phyloP scores from a whole-genome alignment of 2,797 vertebrate species.

The Mormyrus proboscirostris region DNA sequence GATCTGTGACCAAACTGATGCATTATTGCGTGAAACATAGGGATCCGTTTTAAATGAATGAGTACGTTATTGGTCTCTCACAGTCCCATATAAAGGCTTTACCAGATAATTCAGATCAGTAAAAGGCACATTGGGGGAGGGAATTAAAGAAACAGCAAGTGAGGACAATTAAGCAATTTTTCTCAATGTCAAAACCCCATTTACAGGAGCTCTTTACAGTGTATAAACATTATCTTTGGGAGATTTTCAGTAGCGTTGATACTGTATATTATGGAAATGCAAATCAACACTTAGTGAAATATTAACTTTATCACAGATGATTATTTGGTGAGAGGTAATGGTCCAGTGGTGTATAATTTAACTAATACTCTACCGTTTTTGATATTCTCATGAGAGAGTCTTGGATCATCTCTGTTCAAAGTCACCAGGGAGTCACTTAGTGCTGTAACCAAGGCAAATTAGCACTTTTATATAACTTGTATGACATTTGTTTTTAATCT shows the following conservation, averaged over 20 bases:
- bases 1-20: slow-evolving; percentile 7
- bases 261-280: slow-evolving; percentile 1
- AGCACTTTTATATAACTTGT: slow-evolving; percentile 47
- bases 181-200: neutral
- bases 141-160: neutral
- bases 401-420: slow-evolving; percentile 67
- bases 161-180: neutral
- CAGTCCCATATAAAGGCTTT: slow-evolving; percentile 20
- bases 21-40: neutral
- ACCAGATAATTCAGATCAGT: slow-evolving; percentile 34
- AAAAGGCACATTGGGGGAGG: slow-evolving; percentile 24
- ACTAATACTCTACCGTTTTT: slow-evolving; percentile 65
- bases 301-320: slow-evolving; percentile 13
- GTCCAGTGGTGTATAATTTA: slow-evolving; percentile 21
- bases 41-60: slow-evolving; percentile 28
- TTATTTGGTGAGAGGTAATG: slow-evolving; percentile 22
- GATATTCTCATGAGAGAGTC: slow-evolving; percentile 68
- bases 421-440: slow-evolving; percentile 65
- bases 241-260: neutral
- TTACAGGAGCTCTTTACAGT: neutral
- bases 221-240: slow-evolving; percentile 14
- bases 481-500: slow-evolving; percentile 18
- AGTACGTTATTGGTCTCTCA: slow-evolving; percentile 14
- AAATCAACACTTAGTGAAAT: slow-evolving; percentile 18
- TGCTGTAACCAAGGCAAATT: slow-evolving; percentile 65